Evolutionary conservation across 2,888 invertebrate genomes (phyloP).

Genomic region (Hirtodrosophila trivittata): DNA sequence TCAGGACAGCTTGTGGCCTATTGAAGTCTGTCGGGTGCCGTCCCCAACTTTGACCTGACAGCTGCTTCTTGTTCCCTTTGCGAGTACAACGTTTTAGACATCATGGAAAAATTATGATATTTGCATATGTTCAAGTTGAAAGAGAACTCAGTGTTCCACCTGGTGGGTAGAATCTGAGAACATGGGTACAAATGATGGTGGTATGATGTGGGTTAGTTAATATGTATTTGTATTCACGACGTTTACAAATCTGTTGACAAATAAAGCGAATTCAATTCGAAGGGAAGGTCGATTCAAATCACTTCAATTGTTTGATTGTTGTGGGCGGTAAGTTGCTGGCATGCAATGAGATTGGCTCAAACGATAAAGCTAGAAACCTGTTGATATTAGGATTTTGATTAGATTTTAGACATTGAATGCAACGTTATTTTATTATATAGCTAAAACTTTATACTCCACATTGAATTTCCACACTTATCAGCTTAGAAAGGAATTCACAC

Average conservation of each 20-base stretch:
- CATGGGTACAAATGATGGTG: background rate
- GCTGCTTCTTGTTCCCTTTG: constrained; percentile 44
- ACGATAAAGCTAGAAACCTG: constrained; percentile 28
- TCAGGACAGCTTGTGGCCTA: constrained; percentile 51
- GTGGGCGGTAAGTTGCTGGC: constrained; percentile 30
- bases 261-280: constrained; percentile 21
- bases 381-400: constrained; percentile 18
- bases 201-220: constrained; percentile 50
- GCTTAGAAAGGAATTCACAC: too few relatives aligned
- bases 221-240: constrained; percentile 61
- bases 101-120: constrained; percentile 69
- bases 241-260: constrained; percentile 70
- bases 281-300: constrained; percentile 59
- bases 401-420: too few relatives aligned
- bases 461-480: too few relatives aligned
- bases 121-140: constrained; percentile 69
- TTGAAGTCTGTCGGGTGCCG: constrained; percentile 26
- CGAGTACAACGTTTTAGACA: constrained; percentile 47
- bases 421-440: background rate
- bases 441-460: background rate
- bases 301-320: constrained; percentile 60
- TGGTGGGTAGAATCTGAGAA: constrained; percentile 3
- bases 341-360: constrained; percentile 40
- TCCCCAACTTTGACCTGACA: constrained; percentile 37
- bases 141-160: constrained; percentile 19